These are phyloP conservation scores for Drosophila macrospina DNA, from an alignment of 2,888 invertebrate species.

Conservation along the genomic window DNA sequence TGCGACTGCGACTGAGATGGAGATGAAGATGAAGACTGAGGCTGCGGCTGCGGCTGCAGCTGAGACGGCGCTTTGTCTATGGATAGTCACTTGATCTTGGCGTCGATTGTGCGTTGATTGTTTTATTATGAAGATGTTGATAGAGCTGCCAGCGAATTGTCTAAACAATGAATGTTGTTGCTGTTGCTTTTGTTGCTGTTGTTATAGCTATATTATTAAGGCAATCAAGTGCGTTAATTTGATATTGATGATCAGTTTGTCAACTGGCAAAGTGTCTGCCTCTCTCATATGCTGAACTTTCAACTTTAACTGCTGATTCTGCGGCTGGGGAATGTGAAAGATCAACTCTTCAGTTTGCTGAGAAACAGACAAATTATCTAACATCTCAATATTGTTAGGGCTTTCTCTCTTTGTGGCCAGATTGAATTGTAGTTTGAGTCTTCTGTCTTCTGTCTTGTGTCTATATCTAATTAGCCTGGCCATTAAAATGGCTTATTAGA, in stretches of 20 bases:
- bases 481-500: constrained; percentile 72
- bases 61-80: constrained; percentile 62
- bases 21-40: background rate
- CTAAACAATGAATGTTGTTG: constrained; percentile 44
- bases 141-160: constrained; percentile 60
- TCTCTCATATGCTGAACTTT: constrained; percentile 21
- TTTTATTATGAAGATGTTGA: constrained; percentile 80
- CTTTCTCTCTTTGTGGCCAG: constrained; percentile 28
- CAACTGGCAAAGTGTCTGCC: constrained; percentile 43
- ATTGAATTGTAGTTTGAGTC: constrained; percentile 7
- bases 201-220: constrained; percentile 70
- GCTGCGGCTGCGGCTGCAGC: constrained; percentile 2
- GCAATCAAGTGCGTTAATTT: constrained; percentile 71
- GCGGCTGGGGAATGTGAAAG: constrained; percentile 2
- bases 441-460: constrained; percentile 15
- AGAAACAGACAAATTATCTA: constrained; percentile 16
- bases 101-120: constrained; percentile 80
- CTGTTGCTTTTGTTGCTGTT: constrained; percentile 20
- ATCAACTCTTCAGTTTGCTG: background rate
- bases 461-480: constrained; percentile 67
- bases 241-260: constrained; percentile 66
- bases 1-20: constrained; percentile 2
- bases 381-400: constrained; percentile 13
- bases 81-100: constrained; percentile 76
- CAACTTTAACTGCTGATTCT: constrained; percentile 13